Evolutionary conservation across 2,113 vertebrate species (phyloP).

Genomic region (Hydropotes inermis): DNA sequence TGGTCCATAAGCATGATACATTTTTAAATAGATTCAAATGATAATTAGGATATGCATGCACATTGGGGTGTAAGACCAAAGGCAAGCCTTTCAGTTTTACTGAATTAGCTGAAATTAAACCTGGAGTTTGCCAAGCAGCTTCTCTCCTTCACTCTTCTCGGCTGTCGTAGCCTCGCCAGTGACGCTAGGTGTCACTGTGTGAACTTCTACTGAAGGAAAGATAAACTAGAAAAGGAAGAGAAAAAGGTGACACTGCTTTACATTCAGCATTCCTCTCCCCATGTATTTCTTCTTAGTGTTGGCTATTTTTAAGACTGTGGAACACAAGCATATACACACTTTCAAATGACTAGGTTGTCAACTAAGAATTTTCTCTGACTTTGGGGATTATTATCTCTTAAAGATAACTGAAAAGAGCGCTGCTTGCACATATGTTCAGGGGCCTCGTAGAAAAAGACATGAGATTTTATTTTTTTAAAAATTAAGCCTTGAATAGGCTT

Average conservation of each 20-base stretch:
- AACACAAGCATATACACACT: not conserved
- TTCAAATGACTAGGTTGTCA: not conserved
- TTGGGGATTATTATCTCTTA: not conserved
- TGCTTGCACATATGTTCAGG: not conserved
- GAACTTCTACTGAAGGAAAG: constrained; percentile 60
- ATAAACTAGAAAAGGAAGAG: not conserved
- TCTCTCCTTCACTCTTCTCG: not conserved
- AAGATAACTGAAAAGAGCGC: not conserved
- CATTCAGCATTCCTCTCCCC: not conserved
- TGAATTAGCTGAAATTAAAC: constrained; percentile 54
- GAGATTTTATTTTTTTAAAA: not conserved
- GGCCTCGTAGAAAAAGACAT: not conserved
- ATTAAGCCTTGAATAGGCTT: not conserved
- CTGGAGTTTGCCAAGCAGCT: not conserved
- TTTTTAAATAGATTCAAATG: constrained; percentile 76
- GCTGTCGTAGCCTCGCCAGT: not conserved
- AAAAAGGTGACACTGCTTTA: not conserved
- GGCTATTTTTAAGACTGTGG: not conserved
- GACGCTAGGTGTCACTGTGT: constrained; percentile 74
- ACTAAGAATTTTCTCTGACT: not conserved
- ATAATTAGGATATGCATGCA: constrained; percentile 72
- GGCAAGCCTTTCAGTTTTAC: constrained; percentile 52
- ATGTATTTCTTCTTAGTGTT: not conserved
- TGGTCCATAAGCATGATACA: constrained; percentile 62
- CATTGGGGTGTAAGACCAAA: constrained; percentile 48